These are phyloP conservation scores for Drosophila demipolita DNA, from an alignment of 2,888 invertebrate genomes.

Conservation along the genomic window DNA sequence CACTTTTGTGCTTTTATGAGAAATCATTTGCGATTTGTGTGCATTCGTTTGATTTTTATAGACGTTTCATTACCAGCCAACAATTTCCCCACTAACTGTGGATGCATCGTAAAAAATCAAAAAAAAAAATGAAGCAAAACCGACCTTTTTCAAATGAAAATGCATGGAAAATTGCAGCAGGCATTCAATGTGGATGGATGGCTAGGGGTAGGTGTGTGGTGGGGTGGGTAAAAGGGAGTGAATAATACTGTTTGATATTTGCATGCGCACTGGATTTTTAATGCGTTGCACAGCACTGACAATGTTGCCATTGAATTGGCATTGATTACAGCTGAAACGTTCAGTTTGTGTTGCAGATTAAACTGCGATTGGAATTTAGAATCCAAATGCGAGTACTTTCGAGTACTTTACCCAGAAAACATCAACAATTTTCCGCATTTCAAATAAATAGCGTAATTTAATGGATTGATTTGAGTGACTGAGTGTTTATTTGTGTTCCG, in stretches of 20 bases:
- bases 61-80: slow-evolving; percentile 76
- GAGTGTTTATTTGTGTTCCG: neutral
- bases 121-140: slow-evolving; percentile 19
- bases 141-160: slow-evolving; percentile 52
- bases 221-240: neutral
- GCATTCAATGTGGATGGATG: neutral
- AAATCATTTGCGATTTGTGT: slow-evolving; percentile 79
- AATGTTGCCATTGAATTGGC: slow-evolving; percentile 60
- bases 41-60: slow-evolving; percentile 78
- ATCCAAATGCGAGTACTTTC: slow-evolving; percentile 1
- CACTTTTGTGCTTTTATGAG: slow-evolving; percentile 72
- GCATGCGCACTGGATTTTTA: slow-evolving; percentile 65
- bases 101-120: slow-evolving; percentile 52
- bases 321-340: slow-evolving; percentile 61
- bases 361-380: slow-evolving; percentile 8
- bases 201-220: too few relatives aligned
- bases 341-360: slow-evolving; percentile 24
- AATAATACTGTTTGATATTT: slow-evolving; percentile 44
- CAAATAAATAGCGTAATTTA: slow-evolving; percentile 1
- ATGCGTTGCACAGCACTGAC: slow-evolving; percentile 53
- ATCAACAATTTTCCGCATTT: neutral
- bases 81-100: slow-evolving; percentile 54
- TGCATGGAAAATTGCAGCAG: slow-evolving; percentile 69
- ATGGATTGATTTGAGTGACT: slow-evolving; percentile 9
- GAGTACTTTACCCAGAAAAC: neutral